A percentile compares a stretch with the other conserved stretches of the same genome.
phyloP scores from a whole-genome alignment of 1,140 invertebrate genomes.

The Meloidogyne exigua region DNA sequence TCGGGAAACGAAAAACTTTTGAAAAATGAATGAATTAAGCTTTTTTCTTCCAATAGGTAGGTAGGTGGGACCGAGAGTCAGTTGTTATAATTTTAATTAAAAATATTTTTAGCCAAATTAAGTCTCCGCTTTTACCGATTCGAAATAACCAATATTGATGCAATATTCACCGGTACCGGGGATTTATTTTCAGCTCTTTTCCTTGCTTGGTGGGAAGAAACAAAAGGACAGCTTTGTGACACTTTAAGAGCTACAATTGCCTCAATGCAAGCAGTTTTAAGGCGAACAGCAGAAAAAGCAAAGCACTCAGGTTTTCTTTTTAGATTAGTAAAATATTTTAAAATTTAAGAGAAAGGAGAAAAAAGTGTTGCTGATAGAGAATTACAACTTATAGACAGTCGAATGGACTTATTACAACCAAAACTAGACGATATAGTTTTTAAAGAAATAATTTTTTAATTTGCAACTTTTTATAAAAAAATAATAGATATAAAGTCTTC shows the following conservation, averaged over 20 bases:
- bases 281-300: constrained; percentile 36
- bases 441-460: constrained; percentile 4
- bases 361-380: constrained; percentile 29
- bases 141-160: constrained; percentile 39
- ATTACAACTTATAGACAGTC: constrained; percentile 41
- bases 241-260: constrained; percentile 23
- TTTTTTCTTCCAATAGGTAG: no score
- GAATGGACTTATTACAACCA: constrained; percentile 36
- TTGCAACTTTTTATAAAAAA: background rate
- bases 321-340: background rate
- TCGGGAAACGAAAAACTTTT: no score
- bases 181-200: constrained; percentile 48
- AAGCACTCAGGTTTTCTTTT: constrained; percentile 30
- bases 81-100: no score
- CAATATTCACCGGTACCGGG: constrained; percentile 44
- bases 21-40: no score
- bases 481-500: background rate
- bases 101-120: constrained; percentile 6
- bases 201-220: constrained; percentile 46
- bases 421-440: constrained; percentile 24
- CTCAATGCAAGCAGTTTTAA: constrained; percentile 42
- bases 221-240: constrained; percentile 29
- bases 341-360: background rate
- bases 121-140: constrained; percentile 31
- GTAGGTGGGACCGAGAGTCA: no score